These are phyloP conservation scores for Hanleya hanleyi DNA, from an alignment of 2,888 invertebrate species.

Conservation along the genomic window DNA sequence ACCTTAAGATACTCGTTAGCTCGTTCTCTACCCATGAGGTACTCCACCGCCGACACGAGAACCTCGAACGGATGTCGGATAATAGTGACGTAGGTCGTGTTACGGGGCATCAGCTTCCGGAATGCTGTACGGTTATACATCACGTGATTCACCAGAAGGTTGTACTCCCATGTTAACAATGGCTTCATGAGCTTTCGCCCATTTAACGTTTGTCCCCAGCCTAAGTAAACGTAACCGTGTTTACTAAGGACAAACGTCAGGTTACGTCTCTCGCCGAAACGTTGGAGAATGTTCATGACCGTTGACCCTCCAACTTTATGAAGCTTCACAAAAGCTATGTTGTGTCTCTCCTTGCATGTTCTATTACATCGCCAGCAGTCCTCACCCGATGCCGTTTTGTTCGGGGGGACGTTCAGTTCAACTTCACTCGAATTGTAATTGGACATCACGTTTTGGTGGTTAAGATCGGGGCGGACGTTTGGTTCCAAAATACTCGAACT, in stretches of 20 bases:
- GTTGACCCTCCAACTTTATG: constrained; percentile 26
- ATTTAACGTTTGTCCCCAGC: constrained; percentile 4
- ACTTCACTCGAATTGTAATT: too few species aligned
- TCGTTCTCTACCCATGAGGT: constrained; percentile 8
- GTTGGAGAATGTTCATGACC: constrained; percentile 15
- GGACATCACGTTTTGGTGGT: too few species aligned
- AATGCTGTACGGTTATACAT: constrained; percentile 30
- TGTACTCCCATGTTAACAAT: constrained; percentile 3
- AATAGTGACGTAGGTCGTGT: constrained; percentile 39
- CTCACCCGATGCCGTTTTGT: too few species aligned
- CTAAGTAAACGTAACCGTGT: constrained; percentile 33
- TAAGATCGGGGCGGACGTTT: too few species aligned
- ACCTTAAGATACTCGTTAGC: neutral
- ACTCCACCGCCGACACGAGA: constrained; percentile 42
- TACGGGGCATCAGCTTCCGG: constrained; percentile 37
- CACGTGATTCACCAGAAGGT: constrained; percentile 26
- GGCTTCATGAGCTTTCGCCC: neutral
- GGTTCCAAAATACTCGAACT: too few species aligned
- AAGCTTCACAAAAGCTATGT: constrained; percentile 19
- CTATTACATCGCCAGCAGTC: too few species aligned
- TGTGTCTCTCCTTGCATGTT: neutral
- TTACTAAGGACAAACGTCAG: neutral
- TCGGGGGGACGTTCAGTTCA: too few species aligned
- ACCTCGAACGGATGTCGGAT: constrained; percentile 42
- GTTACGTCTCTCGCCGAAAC: constrained; percentile 17